Evolutionary conservation across 2,113 vertebrate genomes (phyloP).

Genomic region (Neodontobutis hainanensis): DNA sequence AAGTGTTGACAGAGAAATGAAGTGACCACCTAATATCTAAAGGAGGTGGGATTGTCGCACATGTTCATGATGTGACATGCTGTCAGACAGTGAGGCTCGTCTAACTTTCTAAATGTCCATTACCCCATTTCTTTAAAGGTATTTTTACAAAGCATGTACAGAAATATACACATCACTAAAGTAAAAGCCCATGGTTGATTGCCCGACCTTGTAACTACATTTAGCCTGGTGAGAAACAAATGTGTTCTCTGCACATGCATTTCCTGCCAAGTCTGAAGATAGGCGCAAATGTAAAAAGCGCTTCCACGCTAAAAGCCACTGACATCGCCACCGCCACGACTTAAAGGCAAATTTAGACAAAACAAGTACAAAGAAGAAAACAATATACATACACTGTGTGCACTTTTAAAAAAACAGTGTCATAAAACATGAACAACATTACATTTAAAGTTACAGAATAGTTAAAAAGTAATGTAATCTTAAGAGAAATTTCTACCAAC

Average conservation of each 20-base stretch:
- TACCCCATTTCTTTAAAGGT: constrained; percentile 3
- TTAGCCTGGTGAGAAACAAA: constrained; percentile 65
- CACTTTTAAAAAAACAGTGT: constrained; percentile 9
- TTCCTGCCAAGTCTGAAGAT: constrained; percentile 62
- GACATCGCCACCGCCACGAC: not conserved
- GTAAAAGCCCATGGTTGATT: constrained; percentile 64
- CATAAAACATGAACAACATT: too few relatives aligned
- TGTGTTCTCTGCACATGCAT: constrained; percentile 57
- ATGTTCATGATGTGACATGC: constrained; percentile 1
- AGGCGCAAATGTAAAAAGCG: constrained; percentile 29
- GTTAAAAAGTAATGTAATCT: too few relatives aligned
- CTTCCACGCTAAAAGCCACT: constrained; percentile 25
- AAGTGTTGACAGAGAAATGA: not conserved
- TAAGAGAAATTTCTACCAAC: too few relatives aligned
- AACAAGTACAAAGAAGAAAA: not conserved
- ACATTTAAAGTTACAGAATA: too few relatives aligned
- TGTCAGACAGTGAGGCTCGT: not conserved
- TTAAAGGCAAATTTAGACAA: not conserved
- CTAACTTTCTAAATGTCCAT: not conserved
- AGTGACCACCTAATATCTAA: not conserved
- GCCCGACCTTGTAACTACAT: constrained; percentile 66
- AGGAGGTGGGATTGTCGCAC: not conserved
- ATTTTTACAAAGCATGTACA: constrained; percentile 32
- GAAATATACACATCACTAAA: constrained; percentile 40
- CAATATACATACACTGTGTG: not conserved